Evolutionary conservation across 2,888 invertebrate species (phyloP), one percentile per base, ranked within the genome.

Genomic region (Lampropteryx suffumata): DNA sequence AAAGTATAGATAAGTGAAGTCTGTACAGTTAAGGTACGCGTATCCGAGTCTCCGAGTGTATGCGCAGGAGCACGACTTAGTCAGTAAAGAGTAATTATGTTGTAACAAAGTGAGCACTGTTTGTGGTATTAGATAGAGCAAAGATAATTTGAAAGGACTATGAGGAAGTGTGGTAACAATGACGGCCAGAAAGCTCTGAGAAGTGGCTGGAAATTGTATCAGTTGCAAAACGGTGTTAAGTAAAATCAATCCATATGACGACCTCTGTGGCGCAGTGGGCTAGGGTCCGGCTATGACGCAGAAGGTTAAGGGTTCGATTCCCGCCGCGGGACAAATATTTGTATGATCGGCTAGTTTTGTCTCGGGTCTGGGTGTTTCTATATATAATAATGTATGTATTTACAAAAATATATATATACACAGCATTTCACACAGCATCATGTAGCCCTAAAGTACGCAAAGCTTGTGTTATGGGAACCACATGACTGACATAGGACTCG

Each of bases 81-180:
- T 32, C 44, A 55, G 57, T 52, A 59, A n/a, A 55, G 53, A 30
- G 58, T 61, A 68, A 75, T 75, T 74, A 66, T 61, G 59, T 61
- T 64, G 62, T 59, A 62, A 67, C 70, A 68, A 57, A 55, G 37
- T 36, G 28, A 41, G 33, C 27, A 34, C 26, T 45, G 61, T 36
- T 42, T 42, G 33, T 21, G 47, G 37, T 12, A 13, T 21, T 35
- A 52, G 46, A 51, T 53, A 53, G 47, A 44, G 48, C 34, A 29
- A 24, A 39, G 44, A 46, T 42, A 45, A 46, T 50, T 24, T 42
- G 35, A 35, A 43, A 51, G 39, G 35, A 47, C 51, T 42, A 37
- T 39, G 17, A 49, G 53, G 44, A 48, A 53, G 40, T 44, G 34
- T 48, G 14, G 52, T 50, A 45, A 50, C 39, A 50, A 45, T 45